Evolutionary conservation across 92 coral and sea anemone genomes (phyloP).

Genomic region (Diadumene lineata): DNA sequence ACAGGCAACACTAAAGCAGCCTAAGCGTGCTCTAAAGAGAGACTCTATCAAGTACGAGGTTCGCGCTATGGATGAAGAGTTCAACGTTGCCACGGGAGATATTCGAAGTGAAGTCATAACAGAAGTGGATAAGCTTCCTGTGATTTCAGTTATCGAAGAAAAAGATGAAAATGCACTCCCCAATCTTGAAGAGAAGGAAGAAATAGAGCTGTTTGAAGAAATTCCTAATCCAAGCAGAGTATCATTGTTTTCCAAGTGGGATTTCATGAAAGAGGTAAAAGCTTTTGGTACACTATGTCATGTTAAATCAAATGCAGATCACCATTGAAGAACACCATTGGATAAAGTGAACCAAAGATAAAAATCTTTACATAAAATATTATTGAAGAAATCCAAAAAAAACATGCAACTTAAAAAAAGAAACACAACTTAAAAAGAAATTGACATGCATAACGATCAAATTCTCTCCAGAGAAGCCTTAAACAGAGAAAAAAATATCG

Average conservation of each 20-base stretch:
- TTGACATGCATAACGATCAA: too few relatives aligned
- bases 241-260: constrained; percentile 18
- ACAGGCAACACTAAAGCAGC: not conserved
- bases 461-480: too few relatives aligned
- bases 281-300: too few relatives aligned
- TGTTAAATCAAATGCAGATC: too few relatives aligned
- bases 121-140: not conserved
- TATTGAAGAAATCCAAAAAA: too few relatives aligned
- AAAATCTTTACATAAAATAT: too few relatives aligned
- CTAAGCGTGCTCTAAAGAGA: not conserved
- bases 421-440: too few relatives aligned
- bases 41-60: not conserved
- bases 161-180: not conserved
- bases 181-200: not conserved
- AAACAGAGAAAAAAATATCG: too few relatives aligned
- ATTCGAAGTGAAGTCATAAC: constrained; percentile 10
- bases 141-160: constrained; percentile 7
- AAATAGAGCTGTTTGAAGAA: constrained; percentile 15
- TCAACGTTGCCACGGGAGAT: constrained; percentile 20
- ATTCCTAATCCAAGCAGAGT: constrained; percentile 5
- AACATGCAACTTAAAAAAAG: too few relatives aligned
- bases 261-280: not conserved
- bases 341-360: too few relatives aligned
- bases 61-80: constrained; percentile 1
- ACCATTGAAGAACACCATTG: too few relatives aligned